Evolutionary conservation across 2,113 vertebrate genomes (phyloP).

Genomic region (Channa maculata): DNA sequence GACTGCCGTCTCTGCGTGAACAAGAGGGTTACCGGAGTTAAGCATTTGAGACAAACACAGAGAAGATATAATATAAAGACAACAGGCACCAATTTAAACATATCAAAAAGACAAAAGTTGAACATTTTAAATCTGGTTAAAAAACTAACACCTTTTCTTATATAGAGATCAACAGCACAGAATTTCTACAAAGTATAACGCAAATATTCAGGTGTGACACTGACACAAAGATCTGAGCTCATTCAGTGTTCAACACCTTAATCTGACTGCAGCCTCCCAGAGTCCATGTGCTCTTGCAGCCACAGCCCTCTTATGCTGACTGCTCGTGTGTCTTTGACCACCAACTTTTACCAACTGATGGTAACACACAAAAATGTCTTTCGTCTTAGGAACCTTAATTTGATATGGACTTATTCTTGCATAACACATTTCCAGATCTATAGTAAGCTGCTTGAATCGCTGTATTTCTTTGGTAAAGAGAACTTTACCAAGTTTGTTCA

Average conservation of each 20-base stretch:
- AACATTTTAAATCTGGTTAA: not conserved
- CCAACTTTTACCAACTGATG: too few species aligned
- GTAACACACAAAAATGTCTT: not conserved
- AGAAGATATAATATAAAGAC: not conserved
- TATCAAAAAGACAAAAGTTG: not conserved
- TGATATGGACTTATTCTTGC: too few species aligned
- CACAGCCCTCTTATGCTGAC: not conserved
- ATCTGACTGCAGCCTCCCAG: not conserved
- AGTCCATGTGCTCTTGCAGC: not conserved
- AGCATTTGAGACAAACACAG: not conserved
- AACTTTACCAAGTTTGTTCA: too few species aligned
- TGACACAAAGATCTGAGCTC: too few species aligned
- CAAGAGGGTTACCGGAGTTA: not conserved
- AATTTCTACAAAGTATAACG: not conserved
- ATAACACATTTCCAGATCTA: too few species aligned
- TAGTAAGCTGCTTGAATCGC: too few species aligned
- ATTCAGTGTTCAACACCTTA: too few species aligned
- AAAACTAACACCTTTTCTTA: not conserved
- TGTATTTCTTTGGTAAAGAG: too few species aligned
- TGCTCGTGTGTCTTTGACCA: too few species aligned
- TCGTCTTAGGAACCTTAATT: not conserved
- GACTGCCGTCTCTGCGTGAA: conserved; percentile 89
- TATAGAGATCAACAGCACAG: not conserved
- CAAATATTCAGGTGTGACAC: not conserved
- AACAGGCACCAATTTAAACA: not conserved